Evolutionary conservation across 2,113 vertebrate genomes (phyloP), one percentile per base, ranked within the genome.

Genomic region (Corapipo altera): DNA sequence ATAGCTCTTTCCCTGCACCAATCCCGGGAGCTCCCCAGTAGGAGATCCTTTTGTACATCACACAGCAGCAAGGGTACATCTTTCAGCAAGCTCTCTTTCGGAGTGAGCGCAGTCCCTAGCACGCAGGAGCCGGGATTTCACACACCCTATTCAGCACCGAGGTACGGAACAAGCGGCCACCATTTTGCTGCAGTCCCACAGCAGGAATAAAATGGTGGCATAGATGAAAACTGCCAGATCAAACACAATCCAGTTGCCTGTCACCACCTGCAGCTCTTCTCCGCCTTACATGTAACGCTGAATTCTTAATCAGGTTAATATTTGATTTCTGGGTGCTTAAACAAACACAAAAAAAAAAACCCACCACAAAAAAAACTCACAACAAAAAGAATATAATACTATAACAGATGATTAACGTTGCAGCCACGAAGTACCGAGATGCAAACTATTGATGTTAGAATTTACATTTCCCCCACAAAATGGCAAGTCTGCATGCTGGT

Each of bases 131-230:
- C 20, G 70, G 93, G 74, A 51, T 95, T 96, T 95, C 91, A 88
- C 91, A 93, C 55, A 32, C 43, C 66, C 54, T 67, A 8, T 35
- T 84, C 49, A 54, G 91, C 83, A 33, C 82, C 4, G 18, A 93
- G 66, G 93, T 65, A n/a, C 27, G 21, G 49, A 82, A 88, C 32
- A 72, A 88, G 78, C 26, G 23, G 37, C 88, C 86, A 91, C 97
- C 97, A 97, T 98, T 98, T 98, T 98, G 92, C 93, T 89, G 95
- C 92, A 91, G 72, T 95, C 86, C 84, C 90, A 93, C 93, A 70
- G 73, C 93, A 95, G 92, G 87, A 92, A 66, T 93, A 89, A 97
- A 93, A 97, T 96, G 96, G 96, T 97, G 97, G 97, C 86, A 82
- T 8, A 96, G 93, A 97, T 89, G 91, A 97, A 97, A 97, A 96